Evolutionary conservation across 2,113 vertebrate species (phyloP).

Genomic region (Crotalus tigris): DNA sequence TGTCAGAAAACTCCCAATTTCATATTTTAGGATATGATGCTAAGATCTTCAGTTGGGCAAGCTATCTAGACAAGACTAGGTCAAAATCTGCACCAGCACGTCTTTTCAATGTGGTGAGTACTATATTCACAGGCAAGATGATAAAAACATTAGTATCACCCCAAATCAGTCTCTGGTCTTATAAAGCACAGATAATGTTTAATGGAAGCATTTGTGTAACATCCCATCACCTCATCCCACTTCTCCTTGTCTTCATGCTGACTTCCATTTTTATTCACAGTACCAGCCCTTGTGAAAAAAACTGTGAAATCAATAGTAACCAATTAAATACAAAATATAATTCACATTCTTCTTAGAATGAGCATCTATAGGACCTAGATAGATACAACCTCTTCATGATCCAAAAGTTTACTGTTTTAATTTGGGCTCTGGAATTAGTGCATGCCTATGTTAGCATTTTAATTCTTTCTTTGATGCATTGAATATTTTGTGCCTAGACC

Average conservation of each 20-base stretch:
- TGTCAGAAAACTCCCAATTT: background rate
- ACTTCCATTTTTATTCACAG: background rate
- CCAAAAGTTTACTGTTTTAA: background rate
- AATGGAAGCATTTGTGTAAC: background rate
- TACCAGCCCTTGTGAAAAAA: background rate
- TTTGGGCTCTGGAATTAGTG: background rate
- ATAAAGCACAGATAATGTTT: background rate
- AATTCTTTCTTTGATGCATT: background rate
- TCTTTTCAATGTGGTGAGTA: conserved; percentile 89
- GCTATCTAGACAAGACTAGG: conserved; percentile 80
- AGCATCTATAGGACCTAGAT: background rate
- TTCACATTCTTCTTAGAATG: background rate
- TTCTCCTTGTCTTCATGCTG: background rate
- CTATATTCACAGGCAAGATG: background rate
- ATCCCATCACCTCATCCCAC: background rate
- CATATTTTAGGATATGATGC: conserved; percentile 74
- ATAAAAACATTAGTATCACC: background rate
- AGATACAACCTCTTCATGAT: background rate
- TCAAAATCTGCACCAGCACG: conserved; percentile 76
- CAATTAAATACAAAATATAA: background rate
- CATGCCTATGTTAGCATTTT: background rate
- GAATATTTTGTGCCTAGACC: background rate
- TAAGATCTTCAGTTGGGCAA: conserved; percentile 81
- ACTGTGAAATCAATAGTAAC: background rate
- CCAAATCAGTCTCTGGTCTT: background rate